Conservation (phyloP, 2,888 invertebrate species). For the Lepidochitona cinerea region DNA sequence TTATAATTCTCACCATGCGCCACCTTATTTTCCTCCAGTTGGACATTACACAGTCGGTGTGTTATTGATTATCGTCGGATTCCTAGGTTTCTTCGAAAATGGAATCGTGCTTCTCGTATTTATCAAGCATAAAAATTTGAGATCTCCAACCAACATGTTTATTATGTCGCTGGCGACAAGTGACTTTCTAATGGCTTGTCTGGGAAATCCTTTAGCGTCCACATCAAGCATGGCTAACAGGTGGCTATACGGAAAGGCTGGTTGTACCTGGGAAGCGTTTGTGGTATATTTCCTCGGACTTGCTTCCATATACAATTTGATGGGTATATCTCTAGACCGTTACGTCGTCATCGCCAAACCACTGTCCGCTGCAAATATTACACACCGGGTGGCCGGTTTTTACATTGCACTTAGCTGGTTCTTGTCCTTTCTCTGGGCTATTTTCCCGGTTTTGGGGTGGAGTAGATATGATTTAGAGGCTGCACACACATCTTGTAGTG, state of each 20-base stretch:
- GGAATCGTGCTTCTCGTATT: constrained; percentile 31
- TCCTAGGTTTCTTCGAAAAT: constrained; percentile 30
- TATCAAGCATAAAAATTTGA: constrained; percentile 41
- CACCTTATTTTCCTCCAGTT: neutral
- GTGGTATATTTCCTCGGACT: constrained; percentile 52
- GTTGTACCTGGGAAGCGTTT: constrained; percentile 54
- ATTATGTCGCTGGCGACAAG: constrained; percentile 46
- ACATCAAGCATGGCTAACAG: constrained; percentile 34
- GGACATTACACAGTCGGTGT: neutral
- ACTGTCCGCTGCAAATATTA: constrained; percentile 40
- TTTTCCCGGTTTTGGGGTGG: constrained; percentile 57
- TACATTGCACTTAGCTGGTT: constrained; percentile 34
- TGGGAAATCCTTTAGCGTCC: constrained; percentile 36
- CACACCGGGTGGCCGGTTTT: constrained; percentile 35
- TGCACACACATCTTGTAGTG: constrained; percentile 35
- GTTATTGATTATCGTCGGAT: constrained; percentile 5
- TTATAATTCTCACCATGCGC: neutral
- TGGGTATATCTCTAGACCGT: constrained; percentile 54
- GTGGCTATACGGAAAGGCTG: constrained; percentile 39
- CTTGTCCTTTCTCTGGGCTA: constrained; percentile 48
- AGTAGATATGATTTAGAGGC: constrained; percentile 53
- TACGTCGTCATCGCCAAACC: constrained; percentile 59
- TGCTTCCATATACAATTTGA: constrained; percentile 50
- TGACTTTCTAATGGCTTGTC: constrained; percentile 46
- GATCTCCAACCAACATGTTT: constrained; percentile 54